phyloP scores from a whole-genome alignment of 2,113 vertebrate genomes.

The Neomonachus schauinslandi region DNA sequence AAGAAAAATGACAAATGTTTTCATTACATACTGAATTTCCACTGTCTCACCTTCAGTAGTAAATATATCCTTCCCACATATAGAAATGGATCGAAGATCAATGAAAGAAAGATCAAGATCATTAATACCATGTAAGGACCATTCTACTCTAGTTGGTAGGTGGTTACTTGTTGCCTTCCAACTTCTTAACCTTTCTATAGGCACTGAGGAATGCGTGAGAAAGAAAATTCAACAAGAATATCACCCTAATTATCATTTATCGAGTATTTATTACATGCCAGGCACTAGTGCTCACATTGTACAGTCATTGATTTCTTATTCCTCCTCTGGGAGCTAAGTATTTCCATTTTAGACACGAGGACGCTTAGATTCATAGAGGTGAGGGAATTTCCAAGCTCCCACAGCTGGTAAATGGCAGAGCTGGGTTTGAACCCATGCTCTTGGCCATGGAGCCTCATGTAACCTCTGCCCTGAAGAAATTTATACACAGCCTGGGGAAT shows the following conservation, averaged over 20 bases:
- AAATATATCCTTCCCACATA: background rate
- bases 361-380: background rate
- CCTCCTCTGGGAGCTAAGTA: background rate
- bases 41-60: background rate
- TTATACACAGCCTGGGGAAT: background rate
- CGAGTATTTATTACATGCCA: background rate
- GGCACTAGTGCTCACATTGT: fast-evolving
- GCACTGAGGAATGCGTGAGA: background rate
- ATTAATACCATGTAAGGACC: background rate
- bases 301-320: background rate
- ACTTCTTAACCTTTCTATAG: background rate
- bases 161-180: background rate
- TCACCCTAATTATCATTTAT: background rate
- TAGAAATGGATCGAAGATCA: background rate
- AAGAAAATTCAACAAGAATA: background rate
- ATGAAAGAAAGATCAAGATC: background rate
- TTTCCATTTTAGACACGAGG: background rate
- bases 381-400: background rate
- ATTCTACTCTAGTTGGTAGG: background rate
- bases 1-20: background rate
- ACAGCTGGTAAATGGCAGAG: background rate
- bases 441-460: background rate
- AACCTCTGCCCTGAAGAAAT: background rate
- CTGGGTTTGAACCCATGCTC: background rate
- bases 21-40: background rate